These are phyloP conservation scores for Zaprionus inermis DNA, from an alignment of 1,140 invertebrate genomes.

Conservation along the genomic window DNA sequence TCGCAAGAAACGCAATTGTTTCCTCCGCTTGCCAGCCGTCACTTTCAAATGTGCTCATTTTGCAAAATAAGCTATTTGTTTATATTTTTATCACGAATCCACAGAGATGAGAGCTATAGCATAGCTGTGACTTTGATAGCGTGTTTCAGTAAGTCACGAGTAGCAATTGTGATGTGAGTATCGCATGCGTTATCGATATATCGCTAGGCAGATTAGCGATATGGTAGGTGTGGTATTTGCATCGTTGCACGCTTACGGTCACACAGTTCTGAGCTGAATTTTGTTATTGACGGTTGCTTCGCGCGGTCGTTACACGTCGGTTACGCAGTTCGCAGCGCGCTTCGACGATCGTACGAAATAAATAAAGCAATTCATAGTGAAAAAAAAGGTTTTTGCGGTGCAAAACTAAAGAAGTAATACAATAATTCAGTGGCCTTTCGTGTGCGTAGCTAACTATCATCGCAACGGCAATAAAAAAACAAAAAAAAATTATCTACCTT, in stretches of 20 bases:
- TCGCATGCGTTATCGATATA: neutral
- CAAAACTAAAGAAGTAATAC: constrained; percentile 15
- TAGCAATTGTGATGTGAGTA: neutral
- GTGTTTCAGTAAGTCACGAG: neutral
- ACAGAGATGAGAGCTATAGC: neutral
- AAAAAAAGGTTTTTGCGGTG: constrained; percentile 18
- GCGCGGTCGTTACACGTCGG: constrained; percentile 39
- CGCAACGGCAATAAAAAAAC: constrained; percentile 14
- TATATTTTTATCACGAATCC: constrained; percentile 8
- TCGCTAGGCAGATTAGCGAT: neutral
- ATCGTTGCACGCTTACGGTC: constrained; percentile 8
- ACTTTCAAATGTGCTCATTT: constrained; percentile 29
- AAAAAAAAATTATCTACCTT: neutral
- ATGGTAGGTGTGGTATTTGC: neutral
- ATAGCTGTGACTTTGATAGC: neutral
- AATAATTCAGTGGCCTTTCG: constrained; percentile 19
- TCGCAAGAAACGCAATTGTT: constrained; percentile 26
- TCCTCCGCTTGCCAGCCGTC: constrained; percentile 30
- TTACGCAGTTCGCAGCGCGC: constrained; percentile 9
- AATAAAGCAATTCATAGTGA: constrained; percentile 18
- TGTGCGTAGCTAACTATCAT: constrained; percentile 44
- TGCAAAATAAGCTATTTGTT: constrained; percentile 16
- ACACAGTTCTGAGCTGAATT: constrained; percentile 31
- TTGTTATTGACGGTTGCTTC: constrained; percentile 42
- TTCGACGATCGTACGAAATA: neutral